Evolutionary conservation across 2,888 invertebrate species (phyloP).

Genomic region (Fragum whitleyi): DNA sequence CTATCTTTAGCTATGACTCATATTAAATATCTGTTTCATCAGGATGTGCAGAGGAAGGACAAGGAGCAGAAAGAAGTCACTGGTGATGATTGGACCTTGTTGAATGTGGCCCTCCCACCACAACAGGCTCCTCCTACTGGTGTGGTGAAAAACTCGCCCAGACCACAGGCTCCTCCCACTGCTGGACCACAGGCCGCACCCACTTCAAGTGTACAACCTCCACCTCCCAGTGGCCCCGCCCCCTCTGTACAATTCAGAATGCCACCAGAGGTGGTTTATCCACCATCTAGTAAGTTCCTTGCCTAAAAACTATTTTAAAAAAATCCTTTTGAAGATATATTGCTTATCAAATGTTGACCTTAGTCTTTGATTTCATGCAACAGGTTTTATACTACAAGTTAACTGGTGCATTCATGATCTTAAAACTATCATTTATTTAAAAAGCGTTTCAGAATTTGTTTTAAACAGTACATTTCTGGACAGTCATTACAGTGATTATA

Average conservation of each 20-base stretch:
- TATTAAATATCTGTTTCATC: not conserved
- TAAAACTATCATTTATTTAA: too few species aligned
- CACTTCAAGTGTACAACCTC: slow-evolving; percentile 13
- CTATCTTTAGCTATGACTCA: too few species aligned
- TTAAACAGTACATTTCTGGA: too few species aligned
- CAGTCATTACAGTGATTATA: too few species aligned
- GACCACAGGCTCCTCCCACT: slow-evolving; percentile 15
- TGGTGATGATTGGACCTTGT: slow-evolving; percentile 53
- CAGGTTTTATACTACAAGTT: too few species aligned
- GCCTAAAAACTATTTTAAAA: not conserved
- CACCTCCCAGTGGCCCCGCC: slow-evolving; percentile 12
- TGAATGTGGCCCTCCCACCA: slow-evolving; percentile 15
- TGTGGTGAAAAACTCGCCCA: not conserved
- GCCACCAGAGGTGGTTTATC: slow-evolving; percentile 58
- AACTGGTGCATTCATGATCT: too few species aligned
- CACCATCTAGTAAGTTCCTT: slow-evolving; percentile 66
- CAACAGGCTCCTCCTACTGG: slow-evolving; percentile 14
- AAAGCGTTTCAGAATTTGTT: too few species aligned
- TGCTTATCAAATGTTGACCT: too few species aligned
- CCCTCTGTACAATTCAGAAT: slow-evolving; percentile 38
- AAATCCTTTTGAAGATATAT: not conserved
- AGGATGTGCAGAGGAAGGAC: slow-evolving; percentile 41
- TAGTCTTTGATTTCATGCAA: too few species aligned
- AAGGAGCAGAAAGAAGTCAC: not conserved
- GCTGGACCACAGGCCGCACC: not conserved